A percentile compares a stretch with the other conserved stretches of the same genome.
Evolutionary conservation across 2,888 invertebrate genomes (phyloP).

Genomic region (Philaethria dido): DNA sequence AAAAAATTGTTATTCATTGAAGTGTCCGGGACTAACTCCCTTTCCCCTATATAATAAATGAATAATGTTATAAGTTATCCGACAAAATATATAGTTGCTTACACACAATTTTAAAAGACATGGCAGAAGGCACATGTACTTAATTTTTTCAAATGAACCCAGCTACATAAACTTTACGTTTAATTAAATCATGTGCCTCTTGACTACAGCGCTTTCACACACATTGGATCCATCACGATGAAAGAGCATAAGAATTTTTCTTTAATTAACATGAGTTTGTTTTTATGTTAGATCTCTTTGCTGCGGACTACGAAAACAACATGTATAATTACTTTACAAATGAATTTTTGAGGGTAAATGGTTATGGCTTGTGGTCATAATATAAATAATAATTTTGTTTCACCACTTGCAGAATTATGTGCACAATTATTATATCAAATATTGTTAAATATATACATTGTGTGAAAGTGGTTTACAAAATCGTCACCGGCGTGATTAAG

Average conservation of each 20-base stretch:
- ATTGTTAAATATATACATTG: too few species aligned
- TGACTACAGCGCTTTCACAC: conserved; percentile 28
- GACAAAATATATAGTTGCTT: neutral
- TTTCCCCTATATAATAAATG: too few species aligned
- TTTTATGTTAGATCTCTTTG: conserved; percentile 10
- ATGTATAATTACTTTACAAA: conserved; percentile 17
- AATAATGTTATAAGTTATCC: too few species aligned
- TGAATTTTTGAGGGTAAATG: neutral
- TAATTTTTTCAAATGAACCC: conserved; percentile 10
- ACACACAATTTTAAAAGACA: neutral
- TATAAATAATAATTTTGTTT: neutral
- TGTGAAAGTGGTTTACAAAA: too few species aligned
- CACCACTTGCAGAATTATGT: neutral
- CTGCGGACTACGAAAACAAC: conserved; percentile 16
- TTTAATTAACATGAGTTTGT: conserved; percentile 35
- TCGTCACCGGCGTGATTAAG: too few species aligned
- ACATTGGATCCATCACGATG: conserved; percentile 34
- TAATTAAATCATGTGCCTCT: conserved; percentile 32
- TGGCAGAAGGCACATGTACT: neutral
- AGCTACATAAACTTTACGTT: conserved; percentile 12
- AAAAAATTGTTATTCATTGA: too few species aligned
- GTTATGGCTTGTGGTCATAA: neutral
- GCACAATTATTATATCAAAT: neutral
- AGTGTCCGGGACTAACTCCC: too few species aligned
- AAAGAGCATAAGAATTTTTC: conserved; percentile 35